A percentile compares a stretch with the other conserved stretches of the same genome.
These are phyloP conservation scores for Sylvia borin DNA, from an alignment of 2,797 vertebrate genomes.

Conservation along the genomic window DNA sequence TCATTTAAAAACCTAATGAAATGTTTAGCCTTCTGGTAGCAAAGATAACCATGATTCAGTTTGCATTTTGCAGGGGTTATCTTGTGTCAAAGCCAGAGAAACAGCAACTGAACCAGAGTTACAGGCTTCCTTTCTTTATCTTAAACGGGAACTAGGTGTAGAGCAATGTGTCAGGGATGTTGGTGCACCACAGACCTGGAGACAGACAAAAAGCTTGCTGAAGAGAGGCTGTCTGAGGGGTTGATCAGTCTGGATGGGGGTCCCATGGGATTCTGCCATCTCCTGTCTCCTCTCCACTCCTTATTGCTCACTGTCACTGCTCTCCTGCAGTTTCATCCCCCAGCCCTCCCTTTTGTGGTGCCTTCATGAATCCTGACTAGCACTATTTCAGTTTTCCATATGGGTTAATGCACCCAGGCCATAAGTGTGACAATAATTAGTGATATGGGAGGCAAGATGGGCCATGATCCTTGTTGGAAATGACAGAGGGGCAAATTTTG, in stretches of 20 bases:
- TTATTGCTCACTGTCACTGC: not conserved
- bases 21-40: constrained; percentile 57
- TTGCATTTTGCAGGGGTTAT: constrained; percentile 6
- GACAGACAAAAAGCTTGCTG: not conserved
- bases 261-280: fast-evolving
- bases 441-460: not conserved
- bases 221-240: not conserved
- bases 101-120: not conserved
- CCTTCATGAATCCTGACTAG: not conserved
- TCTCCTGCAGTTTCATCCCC: not conserved
- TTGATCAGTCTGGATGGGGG: not conserved
- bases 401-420: not conserved
- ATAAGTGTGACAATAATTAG: not conserved
- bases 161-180: not conserved
- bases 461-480: not conserved
- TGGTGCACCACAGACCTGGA: not conserved
- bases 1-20: constrained; percentile 71
- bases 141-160: not conserved
- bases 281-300: not conserved
- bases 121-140: not conserved
- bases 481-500: not conserved
- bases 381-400: not conserved
- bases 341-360: not conserved
- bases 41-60: constrained; percentile 46
- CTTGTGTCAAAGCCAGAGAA: constrained; percentile 24